phyloP scores from a whole-genome alignment of 2,888 invertebrate genomes.

The Polyommatus iphigenia region DNA sequence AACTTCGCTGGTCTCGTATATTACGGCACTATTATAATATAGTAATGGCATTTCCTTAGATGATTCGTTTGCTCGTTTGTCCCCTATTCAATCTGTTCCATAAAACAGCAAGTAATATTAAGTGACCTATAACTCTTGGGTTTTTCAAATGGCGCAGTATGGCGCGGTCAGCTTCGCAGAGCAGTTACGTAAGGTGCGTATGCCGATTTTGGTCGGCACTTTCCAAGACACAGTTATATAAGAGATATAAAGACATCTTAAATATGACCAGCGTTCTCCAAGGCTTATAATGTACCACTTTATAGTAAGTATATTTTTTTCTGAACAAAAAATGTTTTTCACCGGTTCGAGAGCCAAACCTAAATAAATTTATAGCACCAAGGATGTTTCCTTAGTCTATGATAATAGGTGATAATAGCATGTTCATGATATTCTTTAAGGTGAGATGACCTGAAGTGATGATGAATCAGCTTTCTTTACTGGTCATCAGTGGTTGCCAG shows the following conservation, averaged over 20 bases:
- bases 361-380: neutral
- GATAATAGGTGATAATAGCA: too few species aligned
- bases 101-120: neutral
- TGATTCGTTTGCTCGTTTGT: neutral
- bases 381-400: too few species aligned
- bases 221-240: constrained; percentile 21
- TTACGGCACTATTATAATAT: too few species aligned
- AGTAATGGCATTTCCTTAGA: too few species aligned
- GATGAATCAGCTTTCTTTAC: too few species aligned
- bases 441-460: too few species aligned
- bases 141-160: neutral
- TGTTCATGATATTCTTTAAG: too few species aligned
- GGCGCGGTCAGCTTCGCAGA: constrained; percentile 2
- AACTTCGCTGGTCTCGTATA: too few species aligned
- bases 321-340: neutral
- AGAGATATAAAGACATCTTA: neutral
- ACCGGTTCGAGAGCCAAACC: neutral
- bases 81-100: too few species aligned
- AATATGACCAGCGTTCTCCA: neutral
- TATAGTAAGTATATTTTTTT: neutral
- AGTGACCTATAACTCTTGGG: neutral
- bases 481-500: too few species aligned
- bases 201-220: constrained; percentile 5
- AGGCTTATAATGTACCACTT: neutral
- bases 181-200: neutral